These are phyloP conservation scores for Phaethon lepturus DNA, from an alignment of 2,113 vertebrate genomes.

Conservation along the genomic window DNA sequence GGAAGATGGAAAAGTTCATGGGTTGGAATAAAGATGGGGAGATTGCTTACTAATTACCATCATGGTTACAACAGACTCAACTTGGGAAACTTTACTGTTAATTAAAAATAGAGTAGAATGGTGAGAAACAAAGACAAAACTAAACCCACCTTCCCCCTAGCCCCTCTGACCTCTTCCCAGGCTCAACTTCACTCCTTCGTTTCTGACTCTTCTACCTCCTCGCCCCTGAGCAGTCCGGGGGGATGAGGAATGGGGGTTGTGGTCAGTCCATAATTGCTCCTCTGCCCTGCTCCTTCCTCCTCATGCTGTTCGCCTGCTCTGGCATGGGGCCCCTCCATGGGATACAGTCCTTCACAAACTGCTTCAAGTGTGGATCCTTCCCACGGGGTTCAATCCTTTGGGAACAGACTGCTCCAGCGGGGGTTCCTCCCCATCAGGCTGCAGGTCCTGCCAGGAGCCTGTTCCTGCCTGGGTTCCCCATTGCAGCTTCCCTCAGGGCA, in stretches of 20 bases:
- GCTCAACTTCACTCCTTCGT: neutral
- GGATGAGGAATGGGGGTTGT: neutral
- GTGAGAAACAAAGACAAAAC: neutral
- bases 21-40: neutral
- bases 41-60: neutral
- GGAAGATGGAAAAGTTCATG: neutral
- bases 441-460: neutral
- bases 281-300: neutral
- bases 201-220: neutral
- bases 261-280: neutral
- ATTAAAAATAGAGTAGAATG: neutral
- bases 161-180: neutral
- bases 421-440: accelerated
- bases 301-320: neutral
- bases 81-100: neutral
- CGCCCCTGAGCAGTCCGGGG: accelerated
- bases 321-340: neutral
- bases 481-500: neutral
- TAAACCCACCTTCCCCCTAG: neutral
- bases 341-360: neutral
- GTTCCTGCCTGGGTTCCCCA: neutral
- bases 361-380: neutral
- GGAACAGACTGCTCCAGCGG: neutral
- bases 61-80: neutral
- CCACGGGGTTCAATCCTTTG: neutral